Evolutionary conservation across 2,113 vertebrate genomes (phyloP), one percentile per base, ranked within the genome.

Genomic region (Oncorhynchus tshawytscha): DNA sequence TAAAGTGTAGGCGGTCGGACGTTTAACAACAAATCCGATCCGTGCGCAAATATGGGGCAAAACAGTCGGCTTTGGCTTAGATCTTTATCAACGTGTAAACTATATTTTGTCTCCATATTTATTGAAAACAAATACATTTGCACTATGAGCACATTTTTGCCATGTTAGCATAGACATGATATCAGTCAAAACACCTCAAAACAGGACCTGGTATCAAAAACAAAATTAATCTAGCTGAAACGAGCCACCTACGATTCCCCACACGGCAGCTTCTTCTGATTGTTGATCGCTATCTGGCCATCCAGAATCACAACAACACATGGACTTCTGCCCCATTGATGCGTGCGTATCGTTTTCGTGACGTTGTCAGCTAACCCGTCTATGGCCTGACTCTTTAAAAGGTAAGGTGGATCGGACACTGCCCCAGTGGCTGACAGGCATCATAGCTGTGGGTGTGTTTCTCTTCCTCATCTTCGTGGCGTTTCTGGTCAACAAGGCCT

Each of bases 341-440:
- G 59, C 6, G 31, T 20, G 29, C 18, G 15, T 6, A 7, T n/a
- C 1, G 27, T 68, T 12, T 45, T 45, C 9, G 39, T 45, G 39
- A 45, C 39, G 39, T 45, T 45, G 39, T 45, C 9, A 45, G 39
- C 20, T 34, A 39, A 68, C 27, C 39, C 9, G 2, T 71, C 24
- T 68, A 2, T 82, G 18, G 39, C 20, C 1, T 29, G 75, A 2
- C 70, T 20, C 69, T 68, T 49, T 70, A 12, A 77, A 15, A 77
- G 68, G 1, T 11, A 15, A 0, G 4, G 25, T 2, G 0, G 48
- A 77, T 27, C 72, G 75, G 16, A 5, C 27, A 4, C 82, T 93
- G 15, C 91, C 91, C 27, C 92, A 91, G 86, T 97, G 96, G 95
- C 89, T 95, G 80, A 94, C 91, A 0, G 95, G 95, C 2, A 77